Percentiles rank a stretch among this genome's conserved stretches.
phyloP scores from a whole-genome alignment of 2,797 vertebrate genomes.

The Channallabes apus region DNA sequence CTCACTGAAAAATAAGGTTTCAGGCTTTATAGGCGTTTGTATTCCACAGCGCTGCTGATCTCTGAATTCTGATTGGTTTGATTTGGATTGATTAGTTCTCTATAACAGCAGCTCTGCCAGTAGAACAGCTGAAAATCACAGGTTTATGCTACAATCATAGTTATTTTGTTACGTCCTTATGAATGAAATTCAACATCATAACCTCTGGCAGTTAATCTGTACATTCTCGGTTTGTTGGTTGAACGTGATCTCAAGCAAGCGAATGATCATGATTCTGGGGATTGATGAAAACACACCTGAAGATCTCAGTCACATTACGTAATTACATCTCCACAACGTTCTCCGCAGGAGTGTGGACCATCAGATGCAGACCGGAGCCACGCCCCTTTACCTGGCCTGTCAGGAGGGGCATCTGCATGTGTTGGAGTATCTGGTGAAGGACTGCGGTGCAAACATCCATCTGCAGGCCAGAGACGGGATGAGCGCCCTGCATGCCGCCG shows the following conservation, averaged over 20 bases:
- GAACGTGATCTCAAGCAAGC: background rate
- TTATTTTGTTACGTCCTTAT: no score
- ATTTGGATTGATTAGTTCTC: background rate
- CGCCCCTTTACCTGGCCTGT: conserved; percentile 83
- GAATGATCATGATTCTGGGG: background rate
- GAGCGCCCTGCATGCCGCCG: conserved; percentile 81
- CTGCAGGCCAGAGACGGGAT: conserved; percentile 81
- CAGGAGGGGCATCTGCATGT: conserved; percentile 83
- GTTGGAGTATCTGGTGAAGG: conserved; percentile 78
- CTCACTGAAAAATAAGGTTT: background rate
- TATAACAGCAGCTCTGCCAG: background rate
- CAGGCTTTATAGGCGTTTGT: background rate
- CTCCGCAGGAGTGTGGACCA: conserved; percentile 72
- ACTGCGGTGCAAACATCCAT: conserved; percentile 74
- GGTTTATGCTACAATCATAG: background rate
- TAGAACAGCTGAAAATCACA: background rate
- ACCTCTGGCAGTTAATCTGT: background rate
- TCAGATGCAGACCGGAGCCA: conserved; percentile 75
- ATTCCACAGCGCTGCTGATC: background rate
- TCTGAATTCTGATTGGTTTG: background rate
- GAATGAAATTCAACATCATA: background rate
- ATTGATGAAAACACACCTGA: background rate
- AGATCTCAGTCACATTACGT: background rate
- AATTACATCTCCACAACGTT: background rate
- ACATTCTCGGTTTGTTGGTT: background rate